A percentile compares a stretch with the other conserved stretches of the same genome.
Conservation (phyloP, 1,140 invertebrate genomes). For the Scaptodrosophila lebanonensis region DNA sequence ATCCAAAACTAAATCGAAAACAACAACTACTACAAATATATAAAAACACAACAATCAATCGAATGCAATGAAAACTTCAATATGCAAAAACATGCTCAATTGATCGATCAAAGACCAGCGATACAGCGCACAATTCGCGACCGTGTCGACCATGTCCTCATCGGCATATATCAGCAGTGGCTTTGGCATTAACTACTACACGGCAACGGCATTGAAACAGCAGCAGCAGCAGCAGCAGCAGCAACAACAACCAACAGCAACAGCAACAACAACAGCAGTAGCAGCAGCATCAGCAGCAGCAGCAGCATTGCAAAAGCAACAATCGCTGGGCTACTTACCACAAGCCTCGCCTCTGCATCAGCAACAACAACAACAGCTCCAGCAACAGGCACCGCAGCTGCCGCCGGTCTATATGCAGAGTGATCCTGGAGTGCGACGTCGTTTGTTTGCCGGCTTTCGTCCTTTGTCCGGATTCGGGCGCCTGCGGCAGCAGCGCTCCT, state of each 20-base stretch:
- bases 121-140: constrained; percentile 41
- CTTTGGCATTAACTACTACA: constrained; percentile 74
- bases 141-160: constrained; percentile 64
- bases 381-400: background rate
- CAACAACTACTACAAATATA: constrained; percentile 27
- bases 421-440: constrained; percentile 81
- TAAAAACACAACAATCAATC: constrained; percentile 12
- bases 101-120: constrained; percentile 41
- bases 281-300: constrained; percentile 6
- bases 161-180: constrained; percentile 70
- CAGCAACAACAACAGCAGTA: constrained; percentile 3
- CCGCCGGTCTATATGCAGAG: constrained; percentile 23
- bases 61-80: constrained; percentile 1
- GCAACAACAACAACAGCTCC: constrained; percentile 31
- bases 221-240: constrained; percentile 35
- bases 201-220: constrained; percentile 40
- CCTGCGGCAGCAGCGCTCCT: constrained; percentile 81
- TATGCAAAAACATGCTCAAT: background rate
- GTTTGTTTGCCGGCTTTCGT: constrained; percentile 85
- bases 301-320: constrained; percentile 16
- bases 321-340: background rate
- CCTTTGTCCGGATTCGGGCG: constrained; percentile 85
- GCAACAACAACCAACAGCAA: constrained; percentile 28
- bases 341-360: constrained; percentile 34
- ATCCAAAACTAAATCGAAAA: constrained; percentile 27